Evolutionary conservation across 2,797 vertebrate genomes (phyloP).

Genomic region (Mormyrus hasselquistii): DNA sequence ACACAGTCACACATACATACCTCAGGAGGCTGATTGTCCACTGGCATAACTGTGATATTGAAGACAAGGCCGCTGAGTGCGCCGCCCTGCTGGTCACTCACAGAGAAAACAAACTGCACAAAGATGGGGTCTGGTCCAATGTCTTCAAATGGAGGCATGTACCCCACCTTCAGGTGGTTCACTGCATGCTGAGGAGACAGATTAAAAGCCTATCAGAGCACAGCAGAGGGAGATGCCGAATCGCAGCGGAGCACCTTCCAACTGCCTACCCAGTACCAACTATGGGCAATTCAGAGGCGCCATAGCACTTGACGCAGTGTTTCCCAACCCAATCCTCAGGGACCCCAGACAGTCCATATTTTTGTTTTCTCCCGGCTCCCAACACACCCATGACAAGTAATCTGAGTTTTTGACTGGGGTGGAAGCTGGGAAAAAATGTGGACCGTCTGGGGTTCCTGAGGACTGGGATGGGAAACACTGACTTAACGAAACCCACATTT

Average conservation of each 20-base stretch:
- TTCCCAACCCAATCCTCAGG: no score
- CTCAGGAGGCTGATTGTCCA: slow-evolving; percentile 66
- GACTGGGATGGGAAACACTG: no score
- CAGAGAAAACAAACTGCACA: slow-evolving; percentile 69
- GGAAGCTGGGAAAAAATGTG: no score
- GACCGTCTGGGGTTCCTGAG: no score
- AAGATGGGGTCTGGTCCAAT: slow-evolving; percentile 59
- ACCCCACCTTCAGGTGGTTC: slow-evolving; percentile 69
- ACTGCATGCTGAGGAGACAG: slow-evolving; percentile 59
- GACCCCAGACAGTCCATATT: no score
- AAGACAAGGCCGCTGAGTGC: slow-evolving; percentile 56
- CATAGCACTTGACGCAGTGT: neutral
- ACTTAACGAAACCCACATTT: neutral
- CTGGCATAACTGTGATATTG: slow-evolving; percentile 64
- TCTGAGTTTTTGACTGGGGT: no score
- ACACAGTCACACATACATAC: slow-evolving; percentile 19
- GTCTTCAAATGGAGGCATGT: slow-evolving; percentile 70
- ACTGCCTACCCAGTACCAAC: neutral
- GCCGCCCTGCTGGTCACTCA: slow-evolving; percentile 63
- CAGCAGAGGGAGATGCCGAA: neutral
- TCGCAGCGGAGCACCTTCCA: neutral
- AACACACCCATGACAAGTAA: no score
- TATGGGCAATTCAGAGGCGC: neutral
- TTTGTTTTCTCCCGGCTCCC: no score
- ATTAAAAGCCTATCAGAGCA: neutral